Base-by-base conservation (phyloP, 2,113 vertebrate genomes). In the Silurus meridionalis region DNA sequence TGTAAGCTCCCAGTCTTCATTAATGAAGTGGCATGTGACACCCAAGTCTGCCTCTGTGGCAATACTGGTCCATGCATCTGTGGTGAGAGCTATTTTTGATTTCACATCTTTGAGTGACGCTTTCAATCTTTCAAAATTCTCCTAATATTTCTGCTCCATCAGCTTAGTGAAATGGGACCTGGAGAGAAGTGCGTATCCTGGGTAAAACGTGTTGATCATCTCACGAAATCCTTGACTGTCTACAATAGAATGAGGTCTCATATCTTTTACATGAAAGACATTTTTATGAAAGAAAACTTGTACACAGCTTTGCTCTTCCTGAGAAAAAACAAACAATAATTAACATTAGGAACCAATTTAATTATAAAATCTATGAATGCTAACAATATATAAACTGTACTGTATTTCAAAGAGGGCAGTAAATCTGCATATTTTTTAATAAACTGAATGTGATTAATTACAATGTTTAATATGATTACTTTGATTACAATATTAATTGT, bases 201-300 rank as follows among this genome's bases (percentile, higher is more conserved):
- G 21, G 55, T 63, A 46, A 61, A 84, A 75, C 15, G 28, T 50
- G n/a, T 66, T 66, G n/a, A 66, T 25, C 63, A 66, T 85, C 71
- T 84, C 58, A 75, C 57, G 5, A 9, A 85, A 78, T 8, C 23
- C 71, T 14, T 77, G 21, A 48, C 23, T 23, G 1, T 88, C 61
- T 11, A 86, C 80, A 55, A 83, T 71, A 83, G 71, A 25, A 82
- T 83, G 28, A 15, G 87, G 87, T 83, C 80, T 85, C 78, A 82
- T 83, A n/a, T 83, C 72, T 63, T 78, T 85, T 52, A 82, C 11
- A 2, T 37, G 28, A 37, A 2, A n/a, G n/a, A n/a, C n/a, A n/a
- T n/a, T 37, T 37, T 37, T 37, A 37, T 37, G 37, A 37, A 37
- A 37, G 37, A 37, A 37, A 37, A 2, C 37, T 37, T 37, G 37